These are phyloP conservation scores for Synanthedon tipuliformis DNA, from an alignment of 2,888 invertebrate genomes.

Conservation along the genomic window DNA sequence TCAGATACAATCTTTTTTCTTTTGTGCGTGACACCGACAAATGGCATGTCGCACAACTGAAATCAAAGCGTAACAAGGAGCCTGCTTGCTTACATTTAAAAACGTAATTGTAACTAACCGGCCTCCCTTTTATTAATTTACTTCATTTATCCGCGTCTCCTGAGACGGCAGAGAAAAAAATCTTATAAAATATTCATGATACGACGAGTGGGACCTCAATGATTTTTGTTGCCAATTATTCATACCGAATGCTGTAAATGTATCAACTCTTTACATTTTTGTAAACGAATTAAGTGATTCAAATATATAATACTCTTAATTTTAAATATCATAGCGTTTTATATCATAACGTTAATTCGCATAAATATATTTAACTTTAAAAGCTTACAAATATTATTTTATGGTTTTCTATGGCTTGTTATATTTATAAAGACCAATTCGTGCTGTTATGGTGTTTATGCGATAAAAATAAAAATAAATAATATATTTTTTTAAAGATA, in stretches of 20 bases:
- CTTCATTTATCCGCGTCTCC: conserved; percentile 54
- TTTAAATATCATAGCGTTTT: no score
- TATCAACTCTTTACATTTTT: no score
- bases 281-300: no score
- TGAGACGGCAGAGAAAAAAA: conserved; percentile 42
- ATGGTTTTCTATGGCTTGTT: no score
- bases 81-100: conserved; percentile 66
- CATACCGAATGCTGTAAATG: neutral
- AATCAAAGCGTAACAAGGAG: conserved; percentile 59
- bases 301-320: no score
- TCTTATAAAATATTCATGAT: conserved; percentile 55
- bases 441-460: no score
- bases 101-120: conserved; percentile 69
- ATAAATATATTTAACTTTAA: no score
- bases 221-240: neutral
- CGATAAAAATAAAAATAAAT: no score
- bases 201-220: conserved; percentile 7
- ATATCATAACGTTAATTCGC: no score
- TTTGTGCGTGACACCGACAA: conserved; percentile 30
- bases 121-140: conserved; percentile 63
- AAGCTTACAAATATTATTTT: no score
- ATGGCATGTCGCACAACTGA: conserved; percentile 64
- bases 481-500: no score
- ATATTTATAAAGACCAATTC: no score
- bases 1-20: conserved; percentile 18